Base-by-base conservation (phyloP, 1,140 invertebrate genomes). In the Microvelia longipes region DNA sequence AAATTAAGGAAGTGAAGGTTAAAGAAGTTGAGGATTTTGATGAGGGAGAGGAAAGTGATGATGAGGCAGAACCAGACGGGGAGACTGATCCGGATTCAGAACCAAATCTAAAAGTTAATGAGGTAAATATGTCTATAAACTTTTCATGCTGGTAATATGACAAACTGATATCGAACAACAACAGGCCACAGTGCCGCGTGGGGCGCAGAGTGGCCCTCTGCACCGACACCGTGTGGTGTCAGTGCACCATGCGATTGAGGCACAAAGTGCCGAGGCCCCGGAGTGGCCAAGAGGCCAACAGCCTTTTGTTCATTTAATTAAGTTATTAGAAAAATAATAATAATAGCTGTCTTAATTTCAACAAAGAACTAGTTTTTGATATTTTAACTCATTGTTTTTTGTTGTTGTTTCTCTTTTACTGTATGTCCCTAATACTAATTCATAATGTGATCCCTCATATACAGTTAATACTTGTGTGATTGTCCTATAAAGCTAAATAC, bases 201-300 rank as follows among this genome's bases (percentile, higher is more conserved):
- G n/a, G 5, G 11, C 5, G n/a, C 27, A 13, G 64, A 13, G 27
- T 65, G n/a, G 5, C n/a, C 27, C 27, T 65, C n/a, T 65, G n/a
- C n/a, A 24, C 64, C 64, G 24, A 24, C 11, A 19, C 11, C 27
- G 24, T 65, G n/a, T 65, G n/a, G 64, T 65, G 5, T 26, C 28
- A 29, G 30, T 29, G 30, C 66, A 27, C 28, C 2, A 14, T 14
- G 15, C 30, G 28, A 15, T 29, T 5, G 15, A 29, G 28, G 66
- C 28, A n/a, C n/a, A n/a, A 28, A 28, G n/a, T n/a, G n/a, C n/a
- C n/a, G n/a, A n/a, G n/a, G n/a, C n/a, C n/a, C n/a, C n/a, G n/a
- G n/a, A n/a, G 29, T 26, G 66, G 28, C 69, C 69, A 61, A 19
- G 24, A 28, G 2, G 62, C n/a, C 62, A 62, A 30, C 69, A 62